Evolutionary conservation across 2,113 vertebrate species (phyloP), one percentile per base, ranked within the genome.

Genomic region (Myotis yumanensis): DNA sequence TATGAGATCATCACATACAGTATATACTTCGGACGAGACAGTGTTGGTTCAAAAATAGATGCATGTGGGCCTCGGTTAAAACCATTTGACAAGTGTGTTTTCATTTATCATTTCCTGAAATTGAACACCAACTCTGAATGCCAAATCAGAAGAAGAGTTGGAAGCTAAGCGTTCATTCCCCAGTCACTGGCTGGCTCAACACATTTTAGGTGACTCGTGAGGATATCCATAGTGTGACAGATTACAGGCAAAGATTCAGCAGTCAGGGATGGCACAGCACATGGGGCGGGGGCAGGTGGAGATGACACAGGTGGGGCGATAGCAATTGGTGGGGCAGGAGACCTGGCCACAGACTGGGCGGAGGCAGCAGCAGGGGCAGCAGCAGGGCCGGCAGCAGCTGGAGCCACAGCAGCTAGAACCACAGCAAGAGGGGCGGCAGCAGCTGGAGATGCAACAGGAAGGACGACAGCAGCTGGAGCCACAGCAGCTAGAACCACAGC

Each of bases 241-340:
- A 81, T 52, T 54, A 37, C 16, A 88, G 23, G 48, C 43, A 51
- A 30, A 72, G 66, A 35, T 2, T 94, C 64, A 87, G 71, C 87
- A 96, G 30, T 32, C 89, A 2, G 62, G 22, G 7, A 46, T 16
- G 5, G 94, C 25, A 0, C 94, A 97, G 79, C 94, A 97, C 89
- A 85, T 40, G 30, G 87, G 96, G 25, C 14, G 57, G 48, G 91
- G 87, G 17, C 96, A 97, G 79, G 94, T 95, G 46, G 82, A 82
- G 87, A 93, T 86, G 77, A 64, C 28, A 16, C 80, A 90, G 88
- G 72, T 73, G 32, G 93, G 91, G 4, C 1, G 7, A 5, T 91
- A 96, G 87, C 96, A 96, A 0, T 75, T 95, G 83, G 16, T 93
- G 4, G 84, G 73, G 59, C 95, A 96, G 86, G 23, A 94, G 23